phyloP scores from a whole-genome alignment of 2,113 vertebrate genomes.

The Lichenostomus cassidix region DNA sequence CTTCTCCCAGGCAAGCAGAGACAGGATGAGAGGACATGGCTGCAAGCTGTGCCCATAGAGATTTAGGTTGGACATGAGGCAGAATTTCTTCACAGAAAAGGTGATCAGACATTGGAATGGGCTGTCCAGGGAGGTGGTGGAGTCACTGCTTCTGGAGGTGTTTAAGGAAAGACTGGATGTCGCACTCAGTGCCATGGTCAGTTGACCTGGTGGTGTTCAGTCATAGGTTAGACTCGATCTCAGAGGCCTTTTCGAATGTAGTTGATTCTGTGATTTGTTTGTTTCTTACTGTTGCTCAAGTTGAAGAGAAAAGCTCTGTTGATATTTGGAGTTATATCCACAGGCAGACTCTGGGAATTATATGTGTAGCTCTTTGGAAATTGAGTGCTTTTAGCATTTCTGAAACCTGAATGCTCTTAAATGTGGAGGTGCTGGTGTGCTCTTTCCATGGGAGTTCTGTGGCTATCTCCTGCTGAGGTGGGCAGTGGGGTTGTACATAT shows the following conservation, averaged over 20 bases:
- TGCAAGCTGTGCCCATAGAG: not conserved
- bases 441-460: not conserved
- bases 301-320: not conserved
- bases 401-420: not conserved
- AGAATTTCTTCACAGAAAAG: not conserved
- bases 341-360: not conserved
- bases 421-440: not conserved
- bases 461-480: not conserved
- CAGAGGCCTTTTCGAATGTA: not conserved
- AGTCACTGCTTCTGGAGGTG: not conserved
- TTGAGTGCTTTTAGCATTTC: not conserved
- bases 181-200: not conserved
- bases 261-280: not conserved
- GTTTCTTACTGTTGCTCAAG: not conserved
- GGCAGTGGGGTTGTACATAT: not conserved
- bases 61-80: not conserved
- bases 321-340: not conserved
- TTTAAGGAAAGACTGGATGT: not conserved
- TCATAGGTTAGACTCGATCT: not conserved
- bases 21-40: not conserved
- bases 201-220: rapidly evolving
- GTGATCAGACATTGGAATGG: not conserved
- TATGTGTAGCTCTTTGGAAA: not conserved
- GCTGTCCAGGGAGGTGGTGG: not conserved
- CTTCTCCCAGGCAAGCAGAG: not conserved